These are phyloP conservation scores for Danio tinwini DNA, from an alignment of 2,797 vertebrate genomes.

Conservation along the genomic window DNA sequence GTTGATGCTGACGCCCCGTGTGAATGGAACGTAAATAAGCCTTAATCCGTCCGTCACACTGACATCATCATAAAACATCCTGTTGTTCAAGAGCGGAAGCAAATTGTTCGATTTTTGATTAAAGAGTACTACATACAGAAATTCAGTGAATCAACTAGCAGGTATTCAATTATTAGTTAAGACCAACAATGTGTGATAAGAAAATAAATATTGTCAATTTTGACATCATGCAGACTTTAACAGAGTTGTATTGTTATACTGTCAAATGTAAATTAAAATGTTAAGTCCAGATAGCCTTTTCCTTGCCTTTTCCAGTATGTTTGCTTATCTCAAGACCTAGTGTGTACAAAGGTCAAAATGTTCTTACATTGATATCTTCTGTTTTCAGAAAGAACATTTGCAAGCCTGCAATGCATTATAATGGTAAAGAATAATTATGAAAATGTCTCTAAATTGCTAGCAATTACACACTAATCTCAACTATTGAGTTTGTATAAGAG, in stretches of 20 bases:
- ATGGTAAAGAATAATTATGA: not conserved
- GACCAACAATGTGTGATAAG: too few species aligned
- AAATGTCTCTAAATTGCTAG: not conserved
- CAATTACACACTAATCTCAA: not conserved
- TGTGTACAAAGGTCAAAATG: not conserved
- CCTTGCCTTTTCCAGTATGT: not conserved
- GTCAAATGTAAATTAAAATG: not conserved
- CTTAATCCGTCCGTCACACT: too few species aligned
- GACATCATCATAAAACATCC: too few species aligned
- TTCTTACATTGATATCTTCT: not conserved
- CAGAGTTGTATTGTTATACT: too few species aligned
- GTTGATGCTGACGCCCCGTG: too few species aligned
- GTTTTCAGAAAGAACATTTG: not conserved
- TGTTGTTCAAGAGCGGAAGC: too few species aligned
- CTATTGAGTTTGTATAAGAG: not conserved
- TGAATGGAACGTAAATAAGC: too few species aligned
- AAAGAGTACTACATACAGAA: too few species aligned
- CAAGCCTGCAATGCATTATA: not conserved
- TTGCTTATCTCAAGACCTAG: not conserved
- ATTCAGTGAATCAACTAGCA: too few species aligned
- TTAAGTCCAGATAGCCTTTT: not conserved
- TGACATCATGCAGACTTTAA: not conserved
- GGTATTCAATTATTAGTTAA: too few species aligned
- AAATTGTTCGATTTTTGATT: too few species aligned
- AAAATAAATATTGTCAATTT: not conserved